Evolutionary conservation across 1,140 invertebrate species (phyloP).

Genomic region (Acromyrmex charruanus): DNA sequence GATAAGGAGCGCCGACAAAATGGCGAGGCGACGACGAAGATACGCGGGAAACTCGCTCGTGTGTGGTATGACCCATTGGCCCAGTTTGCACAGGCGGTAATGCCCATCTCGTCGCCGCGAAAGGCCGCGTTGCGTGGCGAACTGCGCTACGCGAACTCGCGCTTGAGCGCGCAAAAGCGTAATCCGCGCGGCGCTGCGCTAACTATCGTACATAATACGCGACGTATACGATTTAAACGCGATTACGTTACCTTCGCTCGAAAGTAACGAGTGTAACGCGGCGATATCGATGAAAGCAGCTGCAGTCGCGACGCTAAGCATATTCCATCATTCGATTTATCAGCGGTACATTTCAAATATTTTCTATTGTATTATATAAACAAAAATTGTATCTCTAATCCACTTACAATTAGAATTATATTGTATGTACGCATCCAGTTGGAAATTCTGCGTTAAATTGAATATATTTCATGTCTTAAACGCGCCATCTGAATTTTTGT

Average conservation of each 20-base stretch:
- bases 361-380: too few species aligned
- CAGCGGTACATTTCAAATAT: not conserved
- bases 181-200: not conserved
- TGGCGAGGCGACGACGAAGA: constrained; percentile 65
- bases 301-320: not conserved
- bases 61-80: constrained; percentile 81
- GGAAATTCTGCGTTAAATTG: too few species aligned
- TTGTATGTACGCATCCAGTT: too few species aligned
- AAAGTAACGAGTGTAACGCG: not conserved
- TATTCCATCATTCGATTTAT: not conserved
- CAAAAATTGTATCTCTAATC: too few species aligned
- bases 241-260: not conserved
- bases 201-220: constrained; percentile 18
- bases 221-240: constrained; percentile 6
- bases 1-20: constrained; percentile 45
- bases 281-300: not conserved
- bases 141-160: constrained; percentile 25
- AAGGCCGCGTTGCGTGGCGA: constrained; percentile 66
- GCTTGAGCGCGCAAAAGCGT: not conserved
- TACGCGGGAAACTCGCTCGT: constrained; percentile 81
- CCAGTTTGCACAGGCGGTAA: constrained; percentile 77
- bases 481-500: too few species aligned
- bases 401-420: too few species aligned
- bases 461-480: too few species aligned
- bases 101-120: constrained; percentile 58